Evolutionary conservation across 2,797 vertebrate genomes (phyloP).

Genomic region (Phoeniculus purpureus): DNA sequence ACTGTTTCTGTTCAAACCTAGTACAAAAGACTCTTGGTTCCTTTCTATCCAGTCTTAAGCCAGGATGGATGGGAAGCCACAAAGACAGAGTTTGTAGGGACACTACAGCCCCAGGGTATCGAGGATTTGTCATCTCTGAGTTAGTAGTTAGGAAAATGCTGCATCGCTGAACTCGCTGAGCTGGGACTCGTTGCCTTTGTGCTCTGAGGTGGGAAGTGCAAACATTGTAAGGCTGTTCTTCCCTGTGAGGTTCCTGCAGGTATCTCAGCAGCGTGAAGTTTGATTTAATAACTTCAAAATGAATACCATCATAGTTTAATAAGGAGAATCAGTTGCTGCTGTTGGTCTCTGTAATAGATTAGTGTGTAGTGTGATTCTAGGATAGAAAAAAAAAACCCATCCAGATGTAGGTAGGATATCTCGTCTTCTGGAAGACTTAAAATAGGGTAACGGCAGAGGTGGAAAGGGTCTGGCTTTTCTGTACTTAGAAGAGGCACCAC

Average conservation of each 20-base stretch:
- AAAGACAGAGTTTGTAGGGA: not conserved
- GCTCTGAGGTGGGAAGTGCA: not conserved
- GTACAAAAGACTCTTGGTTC: not conserved
- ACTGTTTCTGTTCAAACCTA: not conserved
- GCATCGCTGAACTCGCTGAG: not conserved
- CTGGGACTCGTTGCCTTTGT: not conserved
- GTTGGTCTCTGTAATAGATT: not conserved
- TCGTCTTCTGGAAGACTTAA: not conserved
- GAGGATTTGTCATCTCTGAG: not conserved
- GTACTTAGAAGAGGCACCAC: not conserved
- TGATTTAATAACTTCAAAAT: not conserved
- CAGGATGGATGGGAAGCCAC: not conserved
- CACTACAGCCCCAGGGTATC: not conserved
- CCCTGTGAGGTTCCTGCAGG: not conserved
- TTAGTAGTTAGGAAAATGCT: not conserved
- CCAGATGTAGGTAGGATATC: not conserved
- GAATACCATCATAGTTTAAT: not conserved
- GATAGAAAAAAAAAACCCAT: not conserved
- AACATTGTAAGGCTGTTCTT: not conserved
- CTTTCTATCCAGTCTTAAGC: not conserved
- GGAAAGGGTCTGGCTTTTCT: not conserved
- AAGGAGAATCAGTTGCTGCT: not conserved
- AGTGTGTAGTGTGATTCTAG: not conserved
- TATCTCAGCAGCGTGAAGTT: not conserved
- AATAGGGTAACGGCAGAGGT: not conserved